A percentile compares a stretch with the other conserved stretches of the same genome.
phyloP scores from a whole-genome alignment of 2,888 invertebrate genomes.

The Odiellus spinosus region DNA sequence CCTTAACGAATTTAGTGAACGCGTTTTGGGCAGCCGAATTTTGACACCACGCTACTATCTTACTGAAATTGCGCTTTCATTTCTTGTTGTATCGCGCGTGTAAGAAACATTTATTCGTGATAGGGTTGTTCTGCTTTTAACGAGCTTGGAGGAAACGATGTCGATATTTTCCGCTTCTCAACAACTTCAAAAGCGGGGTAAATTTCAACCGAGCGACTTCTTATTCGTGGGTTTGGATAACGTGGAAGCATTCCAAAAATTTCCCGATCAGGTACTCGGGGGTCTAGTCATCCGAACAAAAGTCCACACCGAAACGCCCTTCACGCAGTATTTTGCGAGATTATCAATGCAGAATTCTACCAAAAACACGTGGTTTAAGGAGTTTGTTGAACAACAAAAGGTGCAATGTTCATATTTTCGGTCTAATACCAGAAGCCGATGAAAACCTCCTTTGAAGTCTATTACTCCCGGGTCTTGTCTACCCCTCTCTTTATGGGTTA shows the following conservation, averaged over 20 bases:
- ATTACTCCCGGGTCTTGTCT: too few species aligned
- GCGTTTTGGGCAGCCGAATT: too few species aligned
- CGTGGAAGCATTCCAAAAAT: conserved; percentile 12
- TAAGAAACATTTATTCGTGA: not conserved
- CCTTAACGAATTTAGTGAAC: too few species aligned
- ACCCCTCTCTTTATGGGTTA: too few species aligned
- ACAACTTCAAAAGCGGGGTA: conserved; percentile 7
- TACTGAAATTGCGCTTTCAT: too few species aligned
- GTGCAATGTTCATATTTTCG: too few species aligned
- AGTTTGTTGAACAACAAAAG: conserved; percentile 27
- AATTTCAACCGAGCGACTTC: conserved; percentile 8
- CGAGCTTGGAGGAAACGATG: conserved; percentile 5
- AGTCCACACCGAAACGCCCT: conserved; percentile 20
- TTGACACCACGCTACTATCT: too few species aligned
- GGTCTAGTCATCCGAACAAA: conserved; percentile 10
- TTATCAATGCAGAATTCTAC: conserved; percentile 22
- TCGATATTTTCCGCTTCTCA: conserved; percentile 8
- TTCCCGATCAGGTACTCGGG: conserved; percentile 9
- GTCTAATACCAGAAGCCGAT: too few species aligned
- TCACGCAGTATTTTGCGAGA: conserved; percentile 21
- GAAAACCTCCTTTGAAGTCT: too few species aligned
- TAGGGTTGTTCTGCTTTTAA: conserved; percentile 14
- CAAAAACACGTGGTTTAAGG: conserved; percentile 33
- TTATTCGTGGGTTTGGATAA: conserved; percentile 15
- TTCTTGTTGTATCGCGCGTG: not conserved